phyloP scores from a whole-genome alignment of 2,797 vertebrate genomes.

The Antrozous pallidus region DNA sequence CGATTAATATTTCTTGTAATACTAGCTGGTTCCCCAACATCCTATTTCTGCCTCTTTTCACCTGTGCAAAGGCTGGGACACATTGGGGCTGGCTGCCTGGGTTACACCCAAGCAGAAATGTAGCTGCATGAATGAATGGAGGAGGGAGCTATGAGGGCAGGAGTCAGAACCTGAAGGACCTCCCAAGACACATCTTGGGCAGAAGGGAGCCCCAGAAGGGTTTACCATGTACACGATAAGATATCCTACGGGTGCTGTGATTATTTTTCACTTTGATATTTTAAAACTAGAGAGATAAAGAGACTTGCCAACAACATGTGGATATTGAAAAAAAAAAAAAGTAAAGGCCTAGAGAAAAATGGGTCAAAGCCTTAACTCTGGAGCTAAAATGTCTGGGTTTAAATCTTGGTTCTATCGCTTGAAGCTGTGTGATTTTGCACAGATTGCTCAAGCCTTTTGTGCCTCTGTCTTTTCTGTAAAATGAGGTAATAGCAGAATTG shows the following conservation, averaged over 20 bases:
- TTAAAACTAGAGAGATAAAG: constrained; percentile 7
- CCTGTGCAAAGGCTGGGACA: neutral
- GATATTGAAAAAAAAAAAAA: neutral
- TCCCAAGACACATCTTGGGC: neutral
- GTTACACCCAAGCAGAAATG: neutral
- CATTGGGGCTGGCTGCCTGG: neutral
- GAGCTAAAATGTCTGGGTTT: neutral
- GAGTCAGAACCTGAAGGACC: neutral
- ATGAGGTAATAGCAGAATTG: neutral
- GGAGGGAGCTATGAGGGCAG: neutral
- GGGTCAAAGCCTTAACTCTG: neutral
- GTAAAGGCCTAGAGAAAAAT: neutral
- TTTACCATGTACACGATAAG: neutral
- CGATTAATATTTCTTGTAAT: too few relatives aligned
- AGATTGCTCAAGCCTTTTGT: neutral
- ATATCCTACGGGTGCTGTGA: neutral
- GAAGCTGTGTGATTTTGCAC: neutral
- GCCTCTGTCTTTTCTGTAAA: neutral
- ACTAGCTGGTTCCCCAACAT: too few relatives aligned
- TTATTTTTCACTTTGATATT: constrained; percentile 1
- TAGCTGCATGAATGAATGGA: neutral
- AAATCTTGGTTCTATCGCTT: neutral
- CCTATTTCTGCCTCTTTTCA: too few relatives aligned
- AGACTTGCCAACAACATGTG: neutral
- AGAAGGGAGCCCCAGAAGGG: neutral